These are phyloP conservation scores for Lophotis ruficrista DNA, from an alignment of 2,113 vertebrate genomes.

Conservation along the genomic window DNA sequence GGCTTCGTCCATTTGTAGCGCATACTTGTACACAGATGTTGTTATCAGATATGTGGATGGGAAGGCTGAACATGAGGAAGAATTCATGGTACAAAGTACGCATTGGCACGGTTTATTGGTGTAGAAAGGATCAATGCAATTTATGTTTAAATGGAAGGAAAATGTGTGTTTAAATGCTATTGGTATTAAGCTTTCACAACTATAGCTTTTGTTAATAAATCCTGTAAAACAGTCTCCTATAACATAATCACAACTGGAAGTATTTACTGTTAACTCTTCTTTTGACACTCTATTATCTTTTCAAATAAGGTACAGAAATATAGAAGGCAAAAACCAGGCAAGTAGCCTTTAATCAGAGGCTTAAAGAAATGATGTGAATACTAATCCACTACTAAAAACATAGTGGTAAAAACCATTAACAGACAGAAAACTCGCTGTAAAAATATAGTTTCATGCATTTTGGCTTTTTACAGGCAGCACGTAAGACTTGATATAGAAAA, in stretches of 20 bases:
- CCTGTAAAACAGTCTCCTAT: slow-evolving; percentile 29
- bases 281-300: slow-evolving; percentile 73
- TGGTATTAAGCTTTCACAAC: background rate
- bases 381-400: slow-evolving; percentile 72
- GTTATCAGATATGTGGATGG: slow-evolving; percentile 99
- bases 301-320: slow-evolving; percentile 76
- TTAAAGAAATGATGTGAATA: slow-evolving; percentile 66
- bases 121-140: background rate
- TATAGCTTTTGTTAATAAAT: slow-evolving; percentile 37
- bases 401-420: slow-evolving; percentile 56
- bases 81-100: slow-evolving; percentile 99
- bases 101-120: background rate
- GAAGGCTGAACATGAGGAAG: slow-evolving; percentile 98
- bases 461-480: slow-evolving; percentile 42
- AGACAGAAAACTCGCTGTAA: slow-evolving; percentile 24
- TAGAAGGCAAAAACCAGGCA: slow-evolving; percentile 73
- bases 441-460: slow-evolving; percentile 41
- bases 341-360: slow-evolving; percentile 68
- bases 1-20: slow-evolving; percentile 92
- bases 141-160: background rate
- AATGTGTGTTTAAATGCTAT: background rate
- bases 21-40: slow-evolving; percentile 98
- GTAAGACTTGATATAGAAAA: slow-evolving; percentile 42
- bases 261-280: slow-evolving; percentile 59
- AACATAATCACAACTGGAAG: slow-evolving; percentile 40